A percentile compares a stretch with the other conserved stretches of the same genome.
These are phyloP conservation scores for Cryptops parisi DNA, from an alignment of 2,888 invertebrate genomes.

Conservation along the genomic window DNA sequence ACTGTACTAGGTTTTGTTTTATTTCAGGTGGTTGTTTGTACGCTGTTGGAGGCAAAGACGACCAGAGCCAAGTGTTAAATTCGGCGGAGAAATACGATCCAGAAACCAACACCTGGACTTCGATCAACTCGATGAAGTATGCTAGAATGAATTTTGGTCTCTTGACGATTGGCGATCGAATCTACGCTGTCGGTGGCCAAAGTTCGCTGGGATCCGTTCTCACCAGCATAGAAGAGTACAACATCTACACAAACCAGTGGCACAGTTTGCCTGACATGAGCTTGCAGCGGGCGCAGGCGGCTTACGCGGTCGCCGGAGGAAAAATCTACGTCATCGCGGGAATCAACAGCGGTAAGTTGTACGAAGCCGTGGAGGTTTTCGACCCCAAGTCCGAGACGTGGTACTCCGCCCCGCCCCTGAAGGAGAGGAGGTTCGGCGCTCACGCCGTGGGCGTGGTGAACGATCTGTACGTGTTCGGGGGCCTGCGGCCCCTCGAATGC, in stretches of 20 bases:
- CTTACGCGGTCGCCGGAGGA: slow-evolving; percentile 8
- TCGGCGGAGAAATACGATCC: slow-evolving; percentile 12
- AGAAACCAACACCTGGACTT: slow-evolving; percentile 9
- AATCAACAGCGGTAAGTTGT: slow-evolving; percentile 12
- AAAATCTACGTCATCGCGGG: slow-evolving; percentile 13
- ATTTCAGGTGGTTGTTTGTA: slow-evolving; percentile 10
- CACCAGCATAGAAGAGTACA: slow-evolving; percentile 13
- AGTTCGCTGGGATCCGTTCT: slow-evolving; percentile 8
- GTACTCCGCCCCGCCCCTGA: slow-evolving; percentile 10
- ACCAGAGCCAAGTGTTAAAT: slow-evolving; percentile 7
- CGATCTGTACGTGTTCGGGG: slow-evolving; percentile 11
- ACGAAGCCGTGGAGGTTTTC: slow-evolving; percentile 13
- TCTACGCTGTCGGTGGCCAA: slow-evolving; percentile 13
- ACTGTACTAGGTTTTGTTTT: too few relatives aligned
- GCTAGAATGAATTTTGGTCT: slow-evolving; percentile 12
- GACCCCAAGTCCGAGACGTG: slow-evolving; percentile 10
- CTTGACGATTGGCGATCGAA: slow-evolving; percentile 4
- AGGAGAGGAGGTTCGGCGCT: slow-evolving; percentile 8
- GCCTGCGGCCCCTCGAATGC: slow-evolving; percentile 9
- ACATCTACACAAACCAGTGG: slow-evolving; percentile 13
- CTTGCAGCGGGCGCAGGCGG: slow-evolving; percentile 10
- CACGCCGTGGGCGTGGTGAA: slow-evolving; percentile 13
- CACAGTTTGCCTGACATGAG: slow-evolving; percentile 10
- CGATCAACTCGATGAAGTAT: slow-evolving; percentile 10
- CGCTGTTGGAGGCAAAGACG: slow-evolving; percentile 10